A percentile compares a stretch with the other conserved stretches of the same genome.
These are phyloP conservation scores for Clunio marinus DNA, from an alignment of 2,888 invertebrate species.

Conservation along the genomic window DNA sequence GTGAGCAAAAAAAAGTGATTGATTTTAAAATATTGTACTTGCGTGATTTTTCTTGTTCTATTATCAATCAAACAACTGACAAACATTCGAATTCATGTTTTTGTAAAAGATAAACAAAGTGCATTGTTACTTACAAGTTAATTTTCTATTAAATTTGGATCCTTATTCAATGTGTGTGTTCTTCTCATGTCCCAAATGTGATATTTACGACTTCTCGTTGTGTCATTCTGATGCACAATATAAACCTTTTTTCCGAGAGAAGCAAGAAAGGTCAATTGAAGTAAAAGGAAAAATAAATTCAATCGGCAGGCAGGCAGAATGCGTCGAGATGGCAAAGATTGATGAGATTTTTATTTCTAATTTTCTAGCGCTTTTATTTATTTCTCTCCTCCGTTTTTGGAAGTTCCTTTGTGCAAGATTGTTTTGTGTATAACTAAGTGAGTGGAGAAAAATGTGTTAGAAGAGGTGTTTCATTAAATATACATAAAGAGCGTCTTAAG, in stretches of 20 bases:
- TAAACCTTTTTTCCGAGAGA: background rate
- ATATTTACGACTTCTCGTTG: constrained; percentile 27
- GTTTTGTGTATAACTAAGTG: background rate
- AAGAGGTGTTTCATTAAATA: constrained; percentile 2
- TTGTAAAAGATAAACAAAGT: background rate
- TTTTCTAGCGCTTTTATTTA: background rate
- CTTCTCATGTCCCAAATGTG: constrained; percentile 6
- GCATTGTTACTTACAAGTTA: constrained; percentile 21
- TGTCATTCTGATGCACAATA: background rate
- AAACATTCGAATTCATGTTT: background rate
- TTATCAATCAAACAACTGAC: background rate
- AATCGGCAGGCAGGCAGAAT: background rate
- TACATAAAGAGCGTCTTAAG: background rate
- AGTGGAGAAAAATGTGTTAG: background rate
- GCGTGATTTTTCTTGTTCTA: background rate
- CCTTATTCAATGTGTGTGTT: constrained; percentile 17
- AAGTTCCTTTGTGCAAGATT: background rate
- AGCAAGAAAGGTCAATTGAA: background rate
- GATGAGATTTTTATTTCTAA: constrained; percentile 34
- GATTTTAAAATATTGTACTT: background rate
- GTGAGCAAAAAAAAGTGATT: constrained; percentile 47
- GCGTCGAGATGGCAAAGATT: constrained; percentile 16
- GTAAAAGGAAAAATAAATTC: background rate
- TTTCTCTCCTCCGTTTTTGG: background rate
- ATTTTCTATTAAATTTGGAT: background rate